These are phyloP conservation scores for Nansenia antarctica DNA, from an alignment of 2,113 vertebrate genomes.

Conservation along the genomic window DNA sequence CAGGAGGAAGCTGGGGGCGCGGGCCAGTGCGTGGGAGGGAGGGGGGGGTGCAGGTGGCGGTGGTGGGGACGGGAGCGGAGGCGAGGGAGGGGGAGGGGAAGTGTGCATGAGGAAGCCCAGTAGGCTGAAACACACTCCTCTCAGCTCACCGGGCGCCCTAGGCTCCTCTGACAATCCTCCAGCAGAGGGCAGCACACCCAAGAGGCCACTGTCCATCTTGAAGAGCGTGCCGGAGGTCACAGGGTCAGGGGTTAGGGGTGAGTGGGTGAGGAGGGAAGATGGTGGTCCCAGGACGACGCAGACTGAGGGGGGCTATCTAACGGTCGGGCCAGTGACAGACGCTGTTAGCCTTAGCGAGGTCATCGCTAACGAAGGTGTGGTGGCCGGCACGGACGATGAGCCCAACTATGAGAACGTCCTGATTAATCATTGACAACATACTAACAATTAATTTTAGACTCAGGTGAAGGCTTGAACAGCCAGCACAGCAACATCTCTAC, in stretches of 20 bases:
- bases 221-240: slow-evolving; percentile 62
- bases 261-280: background rate
- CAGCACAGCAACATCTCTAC: too few species aligned
- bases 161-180: slow-evolving; percentile 16
- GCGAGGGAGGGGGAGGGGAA: background rate
- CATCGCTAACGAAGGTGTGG: slow-evolving; percentile 52
- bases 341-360: slow-evolving; percentile 41
- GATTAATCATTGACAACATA: slow-evolving; percentile 1
- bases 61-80: too few species aligned
- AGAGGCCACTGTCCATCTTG: slow-evolving; percentile 67
- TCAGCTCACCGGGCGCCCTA: slow-evolving; percentile 33
- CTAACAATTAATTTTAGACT: too few species aligned
- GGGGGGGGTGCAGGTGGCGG: slow-evolving; percentile 31
- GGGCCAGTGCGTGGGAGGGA: slow-evolving; percentile 67
- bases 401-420: slow-evolving; percentile 89
- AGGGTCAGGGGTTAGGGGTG: slow-evolving; percentile 19
- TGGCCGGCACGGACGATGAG: slow-evolving; percentile 59
- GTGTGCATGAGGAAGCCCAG: slow-evolving; percentile 59
- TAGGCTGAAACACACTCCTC: slow-evolving; percentile 54
- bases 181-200: slow-evolving; percentile 51
- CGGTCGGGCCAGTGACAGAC: slow-evolving; percentile 51
- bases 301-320: slow-evolving; percentile 58
- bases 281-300: slow-evolving; percentile 2
- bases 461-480: background rate
- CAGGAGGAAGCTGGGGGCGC: slow-evolving; percentile 76